Evolutionary conservation across 2,888 invertebrate genomes (phyloP).

Genomic region (Podotricha telesiphe): DNA sequence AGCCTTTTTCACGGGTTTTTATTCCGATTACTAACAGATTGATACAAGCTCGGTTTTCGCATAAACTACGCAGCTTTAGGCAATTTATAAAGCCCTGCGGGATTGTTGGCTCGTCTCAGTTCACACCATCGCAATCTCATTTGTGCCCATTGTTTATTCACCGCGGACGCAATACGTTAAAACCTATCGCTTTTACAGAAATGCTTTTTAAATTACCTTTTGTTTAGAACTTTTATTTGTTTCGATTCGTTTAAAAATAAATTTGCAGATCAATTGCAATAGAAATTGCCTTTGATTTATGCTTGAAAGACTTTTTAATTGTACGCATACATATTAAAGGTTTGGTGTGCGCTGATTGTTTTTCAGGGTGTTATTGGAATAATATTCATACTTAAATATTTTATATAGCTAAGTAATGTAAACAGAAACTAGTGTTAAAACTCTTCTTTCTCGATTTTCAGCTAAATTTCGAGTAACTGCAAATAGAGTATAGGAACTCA

Average conservation of each 20-base stretch:
- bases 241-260: conserved; percentile 2
- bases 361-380: too few relatives aligned
- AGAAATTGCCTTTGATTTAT: neutral
- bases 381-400: too few relatives aligned
- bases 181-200: conserved; percentile 15
- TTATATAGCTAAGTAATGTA: too few relatives aligned
- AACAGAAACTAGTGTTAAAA: too few relatives aligned
- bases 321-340: too few relatives aligned
- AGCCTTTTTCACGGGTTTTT: neutral
- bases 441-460: too few relatives aligned
- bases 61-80: neutral
- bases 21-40: conserved; percentile 1
- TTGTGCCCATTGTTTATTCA: conserved; percentile 16
- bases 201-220: neutral
- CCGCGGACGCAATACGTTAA: conserved; percentile 21
- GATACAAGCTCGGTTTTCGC: neutral
- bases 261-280: neutral
- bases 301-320: neutral
- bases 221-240: conserved; percentile 12
- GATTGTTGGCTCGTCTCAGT: conserved; percentile 24
- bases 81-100: conserved; percentile 8
- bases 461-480: too few relatives aligned
- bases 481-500: too few relatives aligned
- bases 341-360: too few relatives aligned
- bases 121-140: conserved; percentile 25